Evolutionary conservation across 2,797 vertebrate genomes (phyloP).

Genomic region (Notoglanidium macrostoma): DNA sequence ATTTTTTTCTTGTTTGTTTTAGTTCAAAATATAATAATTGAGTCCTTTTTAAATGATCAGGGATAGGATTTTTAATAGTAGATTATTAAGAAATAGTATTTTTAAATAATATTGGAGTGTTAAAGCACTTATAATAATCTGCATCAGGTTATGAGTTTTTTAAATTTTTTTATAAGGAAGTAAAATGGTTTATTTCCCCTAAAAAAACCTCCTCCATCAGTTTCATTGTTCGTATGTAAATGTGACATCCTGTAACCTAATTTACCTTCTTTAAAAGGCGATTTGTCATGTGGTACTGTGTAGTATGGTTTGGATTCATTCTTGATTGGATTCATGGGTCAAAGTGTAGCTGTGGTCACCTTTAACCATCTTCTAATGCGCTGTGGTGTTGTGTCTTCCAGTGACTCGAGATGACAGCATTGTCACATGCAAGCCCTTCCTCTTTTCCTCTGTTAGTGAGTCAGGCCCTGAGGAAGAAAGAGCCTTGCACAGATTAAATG

Average conservation of each 20-base stretch:
- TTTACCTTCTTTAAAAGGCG: background rate
- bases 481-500: background rate
- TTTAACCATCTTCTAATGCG: background rate
- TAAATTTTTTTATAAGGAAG: background rate
- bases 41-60: background rate
- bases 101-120: no score
- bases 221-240: background rate
- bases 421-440: background rate
- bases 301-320: conserved; percentile 21
- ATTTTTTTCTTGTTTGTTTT: background rate
- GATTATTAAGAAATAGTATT: background rate
- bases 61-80: background rate
- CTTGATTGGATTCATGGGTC: background rate
- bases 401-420: conserved; percentile 12
- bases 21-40: background rate
- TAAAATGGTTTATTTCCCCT: background rate
- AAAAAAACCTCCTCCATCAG: background rate
- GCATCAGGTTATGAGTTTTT: background rate
- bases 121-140: background rate
- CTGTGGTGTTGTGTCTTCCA: background rate
- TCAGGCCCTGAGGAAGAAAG: background rate
- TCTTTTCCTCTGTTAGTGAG: background rate
- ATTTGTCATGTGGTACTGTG: background rate
- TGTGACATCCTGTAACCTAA: background rate
- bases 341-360: conserved; percentile 7